Percentiles rank a stretch among this genome's conserved stretches.
Evolutionary conservation across 2,888 invertebrate genomes (phyloP).

Genomic region (Scaeva pyrastri): DNA sequence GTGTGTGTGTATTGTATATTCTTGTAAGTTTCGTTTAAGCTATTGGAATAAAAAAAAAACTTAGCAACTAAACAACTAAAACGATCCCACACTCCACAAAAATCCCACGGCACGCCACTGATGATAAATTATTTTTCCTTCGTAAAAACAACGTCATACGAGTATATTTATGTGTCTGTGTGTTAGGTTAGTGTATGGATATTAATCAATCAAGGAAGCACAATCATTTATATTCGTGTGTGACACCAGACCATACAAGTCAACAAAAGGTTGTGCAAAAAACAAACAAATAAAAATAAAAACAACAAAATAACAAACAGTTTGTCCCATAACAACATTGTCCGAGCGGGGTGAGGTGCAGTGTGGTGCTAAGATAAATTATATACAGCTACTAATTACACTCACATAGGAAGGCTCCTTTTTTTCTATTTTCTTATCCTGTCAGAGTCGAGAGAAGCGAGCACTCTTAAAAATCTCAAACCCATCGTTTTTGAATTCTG

Average conservation of each 20-base stretch:
- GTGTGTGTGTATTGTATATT: too few relatives aligned
- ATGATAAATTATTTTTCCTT: conserved; percentile 9
- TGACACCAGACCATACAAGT: conserved; percentile 40
- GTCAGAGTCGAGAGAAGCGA: neutral
- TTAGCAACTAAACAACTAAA: neutral
- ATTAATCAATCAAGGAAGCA: conserved; percentile 35
- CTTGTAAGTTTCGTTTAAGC: too few relatives aligned
- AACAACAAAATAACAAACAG: conserved; percentile 3
- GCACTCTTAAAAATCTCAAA: conserved; percentile 16
- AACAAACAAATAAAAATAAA: conserved; percentile 38
- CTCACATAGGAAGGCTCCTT: neutral
- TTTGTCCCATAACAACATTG: conserved; percentile 1
- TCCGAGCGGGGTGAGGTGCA: too few relatives aligned
- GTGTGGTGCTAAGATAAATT: conserved; percentile 55
- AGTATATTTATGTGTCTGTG: neutral
- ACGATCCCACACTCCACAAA: neutral
- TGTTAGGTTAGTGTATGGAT: neutral
- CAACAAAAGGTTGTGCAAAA: conserved; percentile 51
- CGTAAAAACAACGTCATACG: conserved; percentile 4
- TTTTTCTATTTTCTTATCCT: conserved; percentile 6
- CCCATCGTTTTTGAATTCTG: neutral
- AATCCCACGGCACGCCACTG: conserved; percentile 24
- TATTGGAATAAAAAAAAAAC: too few relatives aligned
- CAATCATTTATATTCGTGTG: conserved; percentile 54
- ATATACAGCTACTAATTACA: conserved; percentile 28